Evolutionary conservation across 2,113 vertebrate species (phyloP).

Genomic region (Amia ocellicauda): DNA sequence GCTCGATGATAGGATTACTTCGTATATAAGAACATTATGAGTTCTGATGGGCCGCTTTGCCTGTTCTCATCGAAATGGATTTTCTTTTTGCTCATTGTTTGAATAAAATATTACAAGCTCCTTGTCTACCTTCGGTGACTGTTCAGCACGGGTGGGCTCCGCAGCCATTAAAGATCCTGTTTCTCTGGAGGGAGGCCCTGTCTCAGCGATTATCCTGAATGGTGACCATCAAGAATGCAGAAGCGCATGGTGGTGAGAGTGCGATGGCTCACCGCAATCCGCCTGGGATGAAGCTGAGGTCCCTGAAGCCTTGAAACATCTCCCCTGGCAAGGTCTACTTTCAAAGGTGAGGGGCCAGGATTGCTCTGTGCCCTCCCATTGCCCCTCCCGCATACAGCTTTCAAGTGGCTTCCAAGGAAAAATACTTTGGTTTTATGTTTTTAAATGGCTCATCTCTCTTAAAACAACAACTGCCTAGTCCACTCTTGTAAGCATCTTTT

Average conservation of each 20-base stretch:
- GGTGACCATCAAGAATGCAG: constrained; percentile 36
- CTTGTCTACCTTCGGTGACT: constrained; percentile 8
- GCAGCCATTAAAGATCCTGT: background rate
- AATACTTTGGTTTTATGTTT: background rate
- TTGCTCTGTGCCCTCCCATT: background rate
- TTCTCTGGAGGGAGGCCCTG: constrained; percentile 16
- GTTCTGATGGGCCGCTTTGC: no score
- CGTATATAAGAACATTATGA: no score
- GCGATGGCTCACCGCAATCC: constrained; percentile 42
- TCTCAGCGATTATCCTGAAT: constrained; percentile 33
- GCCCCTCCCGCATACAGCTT: background rate
- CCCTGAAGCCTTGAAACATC: constrained; percentile 29
- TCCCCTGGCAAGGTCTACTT: background rate
- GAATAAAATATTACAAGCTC: background rate
- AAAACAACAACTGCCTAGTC: constrained; percentile 10
- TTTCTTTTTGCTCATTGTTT: background rate
- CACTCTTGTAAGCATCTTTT: background rate
- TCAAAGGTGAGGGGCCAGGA: constrained; percentile 1
- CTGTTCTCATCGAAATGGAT: no score
- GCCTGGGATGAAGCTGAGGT: constrained; percentile 30
- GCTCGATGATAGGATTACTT: background rate
- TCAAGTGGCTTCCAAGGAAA: background rate
- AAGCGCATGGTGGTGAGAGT: constrained; percentile 30
- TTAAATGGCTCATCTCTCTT: background rate
- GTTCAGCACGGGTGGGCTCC: constrained; percentile 25